Evolutionary conservation across 2,113 vertebrate species (phyloP).

Genomic region (Heterotilapia buettikoferi): DNA sequence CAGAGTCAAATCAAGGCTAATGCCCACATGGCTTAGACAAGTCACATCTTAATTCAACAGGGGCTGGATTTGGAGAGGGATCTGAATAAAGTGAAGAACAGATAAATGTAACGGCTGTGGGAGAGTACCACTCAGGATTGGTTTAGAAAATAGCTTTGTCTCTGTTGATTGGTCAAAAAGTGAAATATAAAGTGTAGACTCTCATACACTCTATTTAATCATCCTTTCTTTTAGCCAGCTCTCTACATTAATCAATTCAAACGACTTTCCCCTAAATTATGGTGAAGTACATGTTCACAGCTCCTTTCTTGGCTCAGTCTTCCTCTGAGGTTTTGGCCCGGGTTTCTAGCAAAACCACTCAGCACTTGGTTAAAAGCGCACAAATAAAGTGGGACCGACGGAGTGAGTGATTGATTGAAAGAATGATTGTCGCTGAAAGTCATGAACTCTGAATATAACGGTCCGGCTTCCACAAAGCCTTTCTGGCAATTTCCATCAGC

Average conservation of each 20-base stretch:
- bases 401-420: slow-evolving; percentile 21
- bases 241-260: slow-evolving; percentile 30
- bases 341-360: slow-evolving; percentile 25
- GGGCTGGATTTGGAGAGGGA: slow-evolving; percentile 17
- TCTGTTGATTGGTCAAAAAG: slow-evolving; percentile 38
- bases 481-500: slow-evolving; percentile 23
- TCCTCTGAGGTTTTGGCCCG: background rate
- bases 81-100: slow-evolving; percentile 5
- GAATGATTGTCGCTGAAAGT: slow-evolving; percentile 7
- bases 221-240: background rate
- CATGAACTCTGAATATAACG: background rate
- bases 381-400: background rate
- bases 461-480: background rate
- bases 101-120: slow-evolving; percentile 18
- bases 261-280: slow-evolving; percentile 21
- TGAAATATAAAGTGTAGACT: slow-evolving; percentile 11
- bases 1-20: slow-evolving; percentile 57
- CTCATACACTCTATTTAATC: slow-evolving; percentile 4
- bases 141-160: slow-evolving; percentile 27
- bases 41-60: slow-evolving; percentile 55
- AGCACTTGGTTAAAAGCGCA: slow-evolving; percentile 11
- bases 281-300: background rate
- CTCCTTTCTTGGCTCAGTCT: background rate
- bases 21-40: slow-evolving; percentile 10
- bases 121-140: slow-evolving; percentile 24